phyloP scores from a whole-genome alignment of 2,888 invertebrate species.

The Spisula solida region DNA sequence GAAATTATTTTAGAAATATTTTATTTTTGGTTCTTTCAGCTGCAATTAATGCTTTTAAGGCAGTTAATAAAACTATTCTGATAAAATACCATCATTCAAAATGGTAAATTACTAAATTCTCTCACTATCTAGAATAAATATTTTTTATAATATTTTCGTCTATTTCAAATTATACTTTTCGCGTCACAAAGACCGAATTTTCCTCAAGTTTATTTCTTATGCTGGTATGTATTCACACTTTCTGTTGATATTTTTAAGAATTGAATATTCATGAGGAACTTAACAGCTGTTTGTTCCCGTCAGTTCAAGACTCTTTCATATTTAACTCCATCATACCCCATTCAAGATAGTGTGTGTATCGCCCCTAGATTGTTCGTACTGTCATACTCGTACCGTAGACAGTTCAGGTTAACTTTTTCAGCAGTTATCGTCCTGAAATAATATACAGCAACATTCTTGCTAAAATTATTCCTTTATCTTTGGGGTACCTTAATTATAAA shows the following conservation, averaged over 20 bases:
- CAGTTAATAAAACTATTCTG: background rate
- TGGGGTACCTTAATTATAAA: too few relatives aligned
- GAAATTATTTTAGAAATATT: background rate
- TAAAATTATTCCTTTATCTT: too few relatives aligned
- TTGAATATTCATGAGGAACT: background rate
- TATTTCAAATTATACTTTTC: background rate
- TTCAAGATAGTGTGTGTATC: background rate
- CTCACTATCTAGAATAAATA: background rate
- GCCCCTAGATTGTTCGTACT: background rate
- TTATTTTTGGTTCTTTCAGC: background rate
- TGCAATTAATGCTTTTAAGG: background rate
- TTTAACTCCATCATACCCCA: background rate
- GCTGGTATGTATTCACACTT: background rate
- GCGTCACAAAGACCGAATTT: background rate
- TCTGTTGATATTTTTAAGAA: background rate
- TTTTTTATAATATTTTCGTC: background rate
- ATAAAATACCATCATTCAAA: background rate
- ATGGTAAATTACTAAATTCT: background rate
- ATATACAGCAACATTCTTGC: too few relatives aligned
- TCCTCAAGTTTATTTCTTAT: background rate
- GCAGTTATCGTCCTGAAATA: too few relatives aligned
- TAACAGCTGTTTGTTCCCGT: background rate
- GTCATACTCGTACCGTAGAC: too few relatives aligned
- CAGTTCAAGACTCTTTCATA: background rate
- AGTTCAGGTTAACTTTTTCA: too few relatives aligned